Conservation (phyloP, 2,888 invertebrate species). For the Plusia festucae region DNA sequence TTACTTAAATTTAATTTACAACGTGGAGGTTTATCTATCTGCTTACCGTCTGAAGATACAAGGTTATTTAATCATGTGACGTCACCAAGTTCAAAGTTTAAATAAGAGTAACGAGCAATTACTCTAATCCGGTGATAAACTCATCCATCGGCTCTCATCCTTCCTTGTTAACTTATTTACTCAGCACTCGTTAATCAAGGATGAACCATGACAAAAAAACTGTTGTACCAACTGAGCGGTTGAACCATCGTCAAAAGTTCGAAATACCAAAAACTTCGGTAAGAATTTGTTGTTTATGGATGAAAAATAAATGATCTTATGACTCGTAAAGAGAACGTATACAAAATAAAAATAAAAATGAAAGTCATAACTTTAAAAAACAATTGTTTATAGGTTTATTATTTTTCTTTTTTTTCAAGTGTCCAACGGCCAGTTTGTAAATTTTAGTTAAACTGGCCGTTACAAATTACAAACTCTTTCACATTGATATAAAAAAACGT, state of each 20-base stretch:
- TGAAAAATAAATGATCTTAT: constrained; percentile 5
- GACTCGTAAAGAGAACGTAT: too few species aligned
- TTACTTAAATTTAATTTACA: too few species aligned
- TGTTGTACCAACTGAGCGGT: not conserved
- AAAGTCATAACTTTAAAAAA: too few species aligned
- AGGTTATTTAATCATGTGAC: not conserved
- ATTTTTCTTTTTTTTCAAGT: too few species aligned
- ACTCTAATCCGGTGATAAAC: not conserved
- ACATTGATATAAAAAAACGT: too few species aligned
- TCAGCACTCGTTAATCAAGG: not conserved
- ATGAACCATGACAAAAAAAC: constrained; percentile 5
- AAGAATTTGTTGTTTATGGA: constrained; percentile 3
- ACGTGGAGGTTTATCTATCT: too few species aligned
- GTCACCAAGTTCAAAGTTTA: not conserved
- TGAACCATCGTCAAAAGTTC: not conserved
- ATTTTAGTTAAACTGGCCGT: too few species aligned
- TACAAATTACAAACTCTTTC: too few species aligned
- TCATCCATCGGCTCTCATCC: not conserved
- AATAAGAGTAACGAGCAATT: not conserved
- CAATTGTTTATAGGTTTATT: too few species aligned
- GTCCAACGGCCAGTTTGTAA: too few species aligned
- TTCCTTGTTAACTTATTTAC: constrained; percentile 8
- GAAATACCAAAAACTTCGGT: not conserved
- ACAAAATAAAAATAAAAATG: too few species aligned
- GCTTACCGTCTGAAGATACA: too few species aligned